phyloP scores from a whole-genome alignment of 1,140 invertebrate genomes.

The Charaxes varanes region DNA sequence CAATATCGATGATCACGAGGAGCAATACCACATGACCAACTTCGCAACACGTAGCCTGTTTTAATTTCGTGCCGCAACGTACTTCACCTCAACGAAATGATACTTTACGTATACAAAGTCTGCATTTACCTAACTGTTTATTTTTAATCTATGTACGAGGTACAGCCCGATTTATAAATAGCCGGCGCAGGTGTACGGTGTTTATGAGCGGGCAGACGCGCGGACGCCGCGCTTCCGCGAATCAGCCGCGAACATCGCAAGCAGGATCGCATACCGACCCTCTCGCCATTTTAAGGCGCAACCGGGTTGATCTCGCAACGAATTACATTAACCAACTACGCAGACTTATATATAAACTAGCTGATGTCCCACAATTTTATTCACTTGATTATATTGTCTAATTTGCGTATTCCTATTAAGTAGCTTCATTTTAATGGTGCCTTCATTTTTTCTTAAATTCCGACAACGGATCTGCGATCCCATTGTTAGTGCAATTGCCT shows the following conservation, averaged over 20 bases:
- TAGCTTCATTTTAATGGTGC: too few species aligned
- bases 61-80: conserved; percentile 7
- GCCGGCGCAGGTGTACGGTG: conserved; percentile 52
- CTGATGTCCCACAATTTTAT: too few species aligned
- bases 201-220: conserved; percentile 44
- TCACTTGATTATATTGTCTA: too few species aligned
- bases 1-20: too few species aligned
- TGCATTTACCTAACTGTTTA: conserved; percentile 19
- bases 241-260: conserved; percentile 27
- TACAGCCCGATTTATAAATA: conserved; percentile 66
- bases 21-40: too few species aligned
- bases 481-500: too few species aligned
- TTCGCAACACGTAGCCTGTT: too few species aligned
- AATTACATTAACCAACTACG: conserved; percentile 31
- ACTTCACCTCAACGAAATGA: conserved; percentile 5
- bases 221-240: conserved; percentile 65
- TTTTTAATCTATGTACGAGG: conserved; percentile 47
- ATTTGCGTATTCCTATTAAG: too few species aligned
- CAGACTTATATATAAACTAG: too few species aligned
- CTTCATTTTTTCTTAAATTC: too few species aligned
- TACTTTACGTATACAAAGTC: conserved; percentile 15
- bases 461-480: too few species aligned
- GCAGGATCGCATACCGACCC: conserved; percentile 16
- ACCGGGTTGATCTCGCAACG: conserved; percentile 23
- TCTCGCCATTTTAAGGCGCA: conserved; percentile 21